phyloP scores from a whole-genome alignment of 2,113 vertebrate species.

The Chaetodon auriga region DNA sequence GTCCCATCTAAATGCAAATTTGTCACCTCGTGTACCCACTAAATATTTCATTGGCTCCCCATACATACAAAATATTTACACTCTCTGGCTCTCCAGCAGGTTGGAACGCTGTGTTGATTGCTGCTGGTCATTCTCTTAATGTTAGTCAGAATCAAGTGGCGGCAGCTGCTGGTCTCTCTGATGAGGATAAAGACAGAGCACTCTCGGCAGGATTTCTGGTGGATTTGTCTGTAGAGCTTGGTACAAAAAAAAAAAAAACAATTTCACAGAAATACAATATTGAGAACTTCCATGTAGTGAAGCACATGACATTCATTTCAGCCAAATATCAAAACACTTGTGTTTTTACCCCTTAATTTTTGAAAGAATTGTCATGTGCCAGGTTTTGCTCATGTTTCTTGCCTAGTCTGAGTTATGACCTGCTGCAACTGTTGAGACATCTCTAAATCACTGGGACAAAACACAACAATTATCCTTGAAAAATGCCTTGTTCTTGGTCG shows the following conservation, averaged over 20 bases:
- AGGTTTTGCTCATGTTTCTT: background rate
- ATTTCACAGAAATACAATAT: background rate
- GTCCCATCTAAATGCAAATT: background rate
- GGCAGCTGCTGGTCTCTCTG: background rate
- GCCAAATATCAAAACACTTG: background rate
- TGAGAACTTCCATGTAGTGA: background rate
- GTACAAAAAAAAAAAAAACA: background rate
- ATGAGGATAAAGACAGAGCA: background rate
- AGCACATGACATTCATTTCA: background rate
- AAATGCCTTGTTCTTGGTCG: background rate
- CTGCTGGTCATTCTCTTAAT: conserved; percentile 5
- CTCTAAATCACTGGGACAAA: background rate
- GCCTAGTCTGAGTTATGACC: background rate
- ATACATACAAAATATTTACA: background rate
- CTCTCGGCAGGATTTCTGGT: background rate
- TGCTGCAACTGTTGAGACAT: background rate
- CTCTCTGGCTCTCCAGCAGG: background rate
- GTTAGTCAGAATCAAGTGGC: conserved; percentile 13
- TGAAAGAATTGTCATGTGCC: background rate
- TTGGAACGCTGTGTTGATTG: background rate
- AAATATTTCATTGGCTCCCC: too few relatives aligned
- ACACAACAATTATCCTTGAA: background rate
- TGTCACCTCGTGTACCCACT: background rate
- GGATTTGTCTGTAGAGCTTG: background rate
- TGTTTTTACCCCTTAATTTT: background rate